Evolutionary conservation across 2,113 vertebrate genomes (phyloP).

Genomic region (Syrrhaptes paradoxus): DNA sequence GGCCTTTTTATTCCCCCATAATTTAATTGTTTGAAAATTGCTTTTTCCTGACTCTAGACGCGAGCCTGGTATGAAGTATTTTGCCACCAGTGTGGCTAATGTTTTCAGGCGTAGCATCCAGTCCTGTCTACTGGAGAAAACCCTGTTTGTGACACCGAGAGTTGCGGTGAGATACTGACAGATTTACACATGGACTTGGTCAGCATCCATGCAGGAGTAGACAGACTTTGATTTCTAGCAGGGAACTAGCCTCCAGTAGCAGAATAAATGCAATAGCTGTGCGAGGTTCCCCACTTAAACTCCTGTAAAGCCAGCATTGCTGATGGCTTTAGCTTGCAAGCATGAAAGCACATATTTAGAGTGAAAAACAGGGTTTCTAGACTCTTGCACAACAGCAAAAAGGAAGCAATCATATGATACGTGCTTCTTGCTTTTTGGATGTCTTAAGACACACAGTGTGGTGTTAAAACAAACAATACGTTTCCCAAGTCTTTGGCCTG

Average conservation of each 20-base stretch:
- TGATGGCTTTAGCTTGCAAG: not conserved
- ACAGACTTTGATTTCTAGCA: not conserved
- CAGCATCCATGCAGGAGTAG: not conserved
- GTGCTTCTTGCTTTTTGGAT: not conserved
- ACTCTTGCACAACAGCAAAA: not conserved
- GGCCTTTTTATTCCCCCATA: not conserved
- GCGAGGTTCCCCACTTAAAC: not conserved
- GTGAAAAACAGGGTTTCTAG: not conserved
- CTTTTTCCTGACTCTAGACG: not conserved
- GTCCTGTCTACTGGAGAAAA: not conserved
- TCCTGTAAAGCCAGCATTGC: not conserved
- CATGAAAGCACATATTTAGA: not conserved
- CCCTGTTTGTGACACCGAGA: not conserved
- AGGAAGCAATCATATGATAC: not conserved
- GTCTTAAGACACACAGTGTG: not conserved
- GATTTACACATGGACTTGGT: rapidly evolving
- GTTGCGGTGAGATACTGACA: not conserved
- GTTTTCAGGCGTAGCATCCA: not conserved
- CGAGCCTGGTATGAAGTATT: rapidly evolving
- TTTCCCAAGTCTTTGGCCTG: not conserved
- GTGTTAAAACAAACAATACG: not conserved
- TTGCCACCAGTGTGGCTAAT: not conserved
- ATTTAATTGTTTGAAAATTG: not conserved
- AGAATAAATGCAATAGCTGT: not conserved
- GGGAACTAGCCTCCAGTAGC: not conserved